Evolutionary conservation across 2,113 vertebrate species (phyloP).

Genomic region (Takifugu flavidus): DNA sequence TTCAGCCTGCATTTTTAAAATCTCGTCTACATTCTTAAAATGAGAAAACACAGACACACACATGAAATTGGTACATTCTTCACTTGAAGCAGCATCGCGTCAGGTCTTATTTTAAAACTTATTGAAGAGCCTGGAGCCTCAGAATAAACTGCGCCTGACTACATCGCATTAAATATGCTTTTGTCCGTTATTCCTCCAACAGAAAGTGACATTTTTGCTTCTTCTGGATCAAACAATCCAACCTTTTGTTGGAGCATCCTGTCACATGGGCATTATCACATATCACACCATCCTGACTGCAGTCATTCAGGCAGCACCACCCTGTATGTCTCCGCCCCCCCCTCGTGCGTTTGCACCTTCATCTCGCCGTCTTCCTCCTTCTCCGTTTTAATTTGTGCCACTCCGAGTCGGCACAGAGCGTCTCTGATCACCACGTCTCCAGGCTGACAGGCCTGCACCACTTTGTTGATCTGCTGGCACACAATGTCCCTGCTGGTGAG

Average conservation of each 20-base stretch:
- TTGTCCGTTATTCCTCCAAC: neutral
- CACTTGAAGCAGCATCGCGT: neutral
- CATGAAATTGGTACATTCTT: slow-evolving; percentile 9
- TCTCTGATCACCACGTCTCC: slow-evolving; percentile 96
- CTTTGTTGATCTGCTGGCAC: slow-evolving; percentile 87
- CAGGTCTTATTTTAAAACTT: neutral
- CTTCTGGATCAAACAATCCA: neutral
- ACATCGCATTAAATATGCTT: neutral
- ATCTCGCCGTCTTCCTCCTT: slow-evolving; percentile 68
- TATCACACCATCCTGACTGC: neutral
- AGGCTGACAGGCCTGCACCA: slow-evolving; percentile 90
- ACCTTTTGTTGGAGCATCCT: neutral
- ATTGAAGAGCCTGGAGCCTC: neutral
- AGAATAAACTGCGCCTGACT: neutral
- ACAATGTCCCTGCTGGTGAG: slow-evolving; percentile 92
- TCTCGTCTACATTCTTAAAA: neutral
- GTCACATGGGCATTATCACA: neutral
- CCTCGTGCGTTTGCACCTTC: slow-evolving; percentile 62
- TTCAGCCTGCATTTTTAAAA: neutral
- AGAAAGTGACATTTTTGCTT: neutral
- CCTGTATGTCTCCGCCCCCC: slow-evolving; percentile 51
- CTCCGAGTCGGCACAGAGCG: slow-evolving; percentile 88
- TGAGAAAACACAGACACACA: neutral
- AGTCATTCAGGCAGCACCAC: slow-evolving; percentile 45
- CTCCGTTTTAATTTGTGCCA: slow-evolving; percentile 93